Percentiles rank a stretch among this genome's conserved stretches.
These are phyloP conservation scores for Piprites chloris DNA, from an alignment of 2,113 vertebrate species.

Conservation along the genomic window DNA sequence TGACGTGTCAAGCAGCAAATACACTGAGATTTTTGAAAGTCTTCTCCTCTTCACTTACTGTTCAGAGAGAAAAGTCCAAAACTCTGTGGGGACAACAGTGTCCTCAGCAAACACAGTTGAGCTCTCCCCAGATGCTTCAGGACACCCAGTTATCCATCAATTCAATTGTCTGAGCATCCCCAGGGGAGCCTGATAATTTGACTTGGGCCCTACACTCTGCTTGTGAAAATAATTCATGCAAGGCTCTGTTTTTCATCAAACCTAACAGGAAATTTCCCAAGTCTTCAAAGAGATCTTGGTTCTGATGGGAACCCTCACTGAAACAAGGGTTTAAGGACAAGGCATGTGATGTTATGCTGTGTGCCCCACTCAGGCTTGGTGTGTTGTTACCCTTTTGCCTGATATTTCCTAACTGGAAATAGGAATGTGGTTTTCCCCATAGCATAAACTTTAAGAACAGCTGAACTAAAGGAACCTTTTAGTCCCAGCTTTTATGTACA, in stretches of 20 bases:
- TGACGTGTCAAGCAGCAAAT: neutral
- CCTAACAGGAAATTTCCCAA: constrained; percentile 5
- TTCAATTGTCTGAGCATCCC: neutral
- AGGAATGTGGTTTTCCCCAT: neutral
- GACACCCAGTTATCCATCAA: neutral
- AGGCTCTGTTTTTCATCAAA: constrained; percentile 34
- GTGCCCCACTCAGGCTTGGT: neutral
- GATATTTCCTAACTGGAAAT: neutral
- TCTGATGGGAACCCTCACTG: neutral
- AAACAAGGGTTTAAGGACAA: neutral
- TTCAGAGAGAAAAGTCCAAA: neutral
- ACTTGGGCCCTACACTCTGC: neutral
- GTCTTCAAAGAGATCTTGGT: constrained; percentile 17
- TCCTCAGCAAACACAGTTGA: neutral
- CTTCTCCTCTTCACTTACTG: neutral
- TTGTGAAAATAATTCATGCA: neutral
- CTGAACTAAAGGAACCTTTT: neutral
- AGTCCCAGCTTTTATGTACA: neutral
- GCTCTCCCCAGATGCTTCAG: rapidly evolving
- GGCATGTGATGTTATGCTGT: neutral
- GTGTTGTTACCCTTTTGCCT: neutral
- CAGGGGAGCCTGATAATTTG: neutral
- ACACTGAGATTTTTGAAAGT: neutral
- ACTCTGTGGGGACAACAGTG: neutral
- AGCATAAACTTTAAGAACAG: neutral